Evolutionary conservation across 2,113 vertebrate species (phyloP).

Genomic region (Rhodinocichla rosea): DNA sequence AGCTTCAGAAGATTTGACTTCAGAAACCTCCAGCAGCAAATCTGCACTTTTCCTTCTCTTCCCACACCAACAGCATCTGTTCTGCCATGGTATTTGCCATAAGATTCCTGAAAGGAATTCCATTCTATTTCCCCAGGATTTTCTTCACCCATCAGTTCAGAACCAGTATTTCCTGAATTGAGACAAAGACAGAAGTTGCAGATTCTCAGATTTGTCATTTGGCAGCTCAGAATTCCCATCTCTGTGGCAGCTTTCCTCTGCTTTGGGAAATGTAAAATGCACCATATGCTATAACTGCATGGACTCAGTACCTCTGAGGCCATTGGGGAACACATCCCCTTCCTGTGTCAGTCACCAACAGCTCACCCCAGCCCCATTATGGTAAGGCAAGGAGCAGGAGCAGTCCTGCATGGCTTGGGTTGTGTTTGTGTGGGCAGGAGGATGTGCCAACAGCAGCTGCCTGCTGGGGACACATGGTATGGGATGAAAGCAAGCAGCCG

Average conservation of each 20-base stretch:
- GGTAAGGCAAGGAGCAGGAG: neutral
- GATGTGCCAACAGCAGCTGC: neutral
- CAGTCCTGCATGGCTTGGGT: neutral
- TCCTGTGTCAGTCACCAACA: neutral
- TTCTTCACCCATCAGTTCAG: neutral
- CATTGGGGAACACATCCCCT: neutral
- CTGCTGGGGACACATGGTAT: accelerated
- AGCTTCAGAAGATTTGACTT: neutral
- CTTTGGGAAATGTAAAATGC: neutral
- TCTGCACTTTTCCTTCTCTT: neutral
- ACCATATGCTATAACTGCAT: neutral
- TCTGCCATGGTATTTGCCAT: neutral
- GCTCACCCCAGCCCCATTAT: too few relatives aligned
- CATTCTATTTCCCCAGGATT: neutral
- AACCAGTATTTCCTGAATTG: neutral
- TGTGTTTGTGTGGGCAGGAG: neutral
- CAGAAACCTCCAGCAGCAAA: neutral
- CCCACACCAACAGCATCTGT: neutral
- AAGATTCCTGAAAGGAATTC: neutral
- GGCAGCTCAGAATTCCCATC: neutral
- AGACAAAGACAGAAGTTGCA: neutral
- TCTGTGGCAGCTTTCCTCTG: neutral
- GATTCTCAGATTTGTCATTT: neutral
- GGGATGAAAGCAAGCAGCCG: neutral
- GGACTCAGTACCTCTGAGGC: neutral